Evolutionary conservation across 2,797 vertebrate species (phyloP).

Genomic region (Sebastes hubbsi): DNA sequence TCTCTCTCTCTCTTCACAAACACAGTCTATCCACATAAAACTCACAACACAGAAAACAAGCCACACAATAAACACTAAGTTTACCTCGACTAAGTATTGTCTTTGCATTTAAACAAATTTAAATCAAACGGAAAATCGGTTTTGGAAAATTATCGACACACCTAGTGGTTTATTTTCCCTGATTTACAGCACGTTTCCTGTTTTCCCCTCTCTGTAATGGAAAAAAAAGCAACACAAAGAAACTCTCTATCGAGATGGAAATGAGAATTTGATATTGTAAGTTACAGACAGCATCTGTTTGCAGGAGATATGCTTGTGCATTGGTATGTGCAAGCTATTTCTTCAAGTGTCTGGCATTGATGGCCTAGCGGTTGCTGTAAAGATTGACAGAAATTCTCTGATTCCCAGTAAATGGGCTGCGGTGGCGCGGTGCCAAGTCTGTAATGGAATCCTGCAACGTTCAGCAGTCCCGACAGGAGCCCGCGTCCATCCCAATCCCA

Average conservation of each 20-base stretch:
- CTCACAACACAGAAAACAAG: constrained; percentile 19
- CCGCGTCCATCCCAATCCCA: constrained; percentile 78
- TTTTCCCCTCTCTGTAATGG: constrained; percentile 44
- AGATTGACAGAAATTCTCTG: constrained; percentile 83
- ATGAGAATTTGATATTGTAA: constrained; percentile 78
- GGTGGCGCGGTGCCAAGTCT: constrained; percentile 74
- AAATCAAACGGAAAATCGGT: constrained; percentile 12
- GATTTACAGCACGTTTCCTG: constrained; percentile 29
- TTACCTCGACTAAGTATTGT: neutral
- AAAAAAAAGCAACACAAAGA: constrained; percentile 60
- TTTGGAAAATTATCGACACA: constrained; percentile 26
- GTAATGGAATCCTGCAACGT: constrained; percentile 86
- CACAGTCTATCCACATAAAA: constrained; percentile 9
- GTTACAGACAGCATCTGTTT: constrained; percentile 80
- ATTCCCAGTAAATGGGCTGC: constrained; percentile 84
- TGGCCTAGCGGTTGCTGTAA: constrained; percentile 77
- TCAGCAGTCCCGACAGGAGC: constrained; percentile 79
- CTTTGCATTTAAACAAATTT: constrained; percentile 44
- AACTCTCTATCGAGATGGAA: constrained; percentile 72
- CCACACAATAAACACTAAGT: constrained; percentile 17
- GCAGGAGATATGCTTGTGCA: constrained; percentile 77
- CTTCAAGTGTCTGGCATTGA: constrained; percentile 76
- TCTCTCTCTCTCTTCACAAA: constrained; percentile 22
- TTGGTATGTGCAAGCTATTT: constrained; percentile 74
- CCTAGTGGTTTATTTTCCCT: constrained; percentile 30